Conservation (phyloP, 2,797 vertebrate species). For the Poecilia gillii region DNA sequence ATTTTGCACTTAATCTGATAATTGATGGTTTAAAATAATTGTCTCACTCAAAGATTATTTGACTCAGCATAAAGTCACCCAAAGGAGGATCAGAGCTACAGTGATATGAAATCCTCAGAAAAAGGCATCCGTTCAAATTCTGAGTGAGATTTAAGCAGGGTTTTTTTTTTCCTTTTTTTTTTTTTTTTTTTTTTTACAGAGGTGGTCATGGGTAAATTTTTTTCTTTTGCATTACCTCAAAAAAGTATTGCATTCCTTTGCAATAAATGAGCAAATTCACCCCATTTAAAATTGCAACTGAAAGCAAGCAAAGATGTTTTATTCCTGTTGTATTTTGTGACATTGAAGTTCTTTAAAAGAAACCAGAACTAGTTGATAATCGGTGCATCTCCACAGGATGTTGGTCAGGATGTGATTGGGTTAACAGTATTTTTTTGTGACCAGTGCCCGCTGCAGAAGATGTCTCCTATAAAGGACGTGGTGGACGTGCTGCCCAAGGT, state of each 20-base stretch:
- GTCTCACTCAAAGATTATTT: not conserved
- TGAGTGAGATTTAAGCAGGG: not conserved
- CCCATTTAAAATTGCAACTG: too few relatives aligned
- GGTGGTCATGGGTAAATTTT: too few relatives aligned
- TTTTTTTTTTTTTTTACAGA: too few relatives aligned
- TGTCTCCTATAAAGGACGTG: constrained; percentile 76
- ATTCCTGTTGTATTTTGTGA: not conserved
- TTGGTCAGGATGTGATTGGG: not conserved
- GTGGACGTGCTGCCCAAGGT: constrained; percentile 88
- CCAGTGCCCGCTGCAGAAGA: constrained; percentile 92
- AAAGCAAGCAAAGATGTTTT: not conserved
- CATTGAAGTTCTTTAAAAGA: not conserved
- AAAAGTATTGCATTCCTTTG: too few relatives aligned
- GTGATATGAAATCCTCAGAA: not conserved
- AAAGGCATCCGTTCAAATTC: rapidly evolving
- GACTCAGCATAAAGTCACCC: not conserved
- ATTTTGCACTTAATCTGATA: not conserved
- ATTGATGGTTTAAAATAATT: not conserved
- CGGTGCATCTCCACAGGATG: not conserved
- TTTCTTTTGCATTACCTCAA: too few relatives aligned
- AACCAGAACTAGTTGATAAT: not conserved
- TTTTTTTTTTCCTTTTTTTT: too few relatives aligned
- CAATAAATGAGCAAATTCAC: too few relatives aligned
- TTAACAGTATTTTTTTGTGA: not conserved
- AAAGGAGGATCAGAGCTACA: not conserved